Evolutionary conservation across 2,888 invertebrate genomes (phyloP), one percentile per base, ranked within the genome.

Genomic region (Alloscopus bannaensis): DNA sequence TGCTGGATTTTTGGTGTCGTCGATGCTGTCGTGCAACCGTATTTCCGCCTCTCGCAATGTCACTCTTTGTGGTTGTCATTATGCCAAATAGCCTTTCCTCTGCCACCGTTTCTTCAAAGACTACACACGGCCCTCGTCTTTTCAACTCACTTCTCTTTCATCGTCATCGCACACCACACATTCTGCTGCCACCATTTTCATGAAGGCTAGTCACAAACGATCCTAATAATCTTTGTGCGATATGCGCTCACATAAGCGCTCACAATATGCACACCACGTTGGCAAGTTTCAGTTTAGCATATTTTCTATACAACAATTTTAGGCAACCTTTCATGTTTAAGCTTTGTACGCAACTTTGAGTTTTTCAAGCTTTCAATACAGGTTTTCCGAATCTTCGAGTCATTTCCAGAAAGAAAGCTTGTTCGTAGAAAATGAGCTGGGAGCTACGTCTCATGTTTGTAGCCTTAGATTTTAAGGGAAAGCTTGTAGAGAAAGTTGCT

Each of bases 41-140:
- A 31, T 59, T 29, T 16, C 26, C 29, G 6, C 29, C 20, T 22
- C 31, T 11, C 28, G 55, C 55, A 22, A 28, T 55, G 59, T 59
- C 59, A 31, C 18, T 22, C 50, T 40, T 52, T 71, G 60, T 60
- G 70, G 70, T 50, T 71, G 70, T 71, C 70, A 71, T 71, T 59
- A 71, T 60, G 60, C 70, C 70, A 71, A 71, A 60, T 60, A 60
- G 59, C 47, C 47, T 13, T 52, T 47, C 60, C 31, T 50, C n/a
- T n/a, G n/a, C n/a, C n/a, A 60, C 40, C 68, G 36, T 52, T 57
- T 31, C 70, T 60, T 60, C 22, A 45, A 47, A 47, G 20, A 57
- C 55, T 52, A 42, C 68, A 13, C 13, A 13, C 40, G 52, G 11
- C 36, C 26, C 18, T 68, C 22, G 6, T 29, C 3, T 29, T 68